Base-by-base conservation (phyloP, 2,113 vertebrate species). In the Halichoeres trimaculatus region DNA sequence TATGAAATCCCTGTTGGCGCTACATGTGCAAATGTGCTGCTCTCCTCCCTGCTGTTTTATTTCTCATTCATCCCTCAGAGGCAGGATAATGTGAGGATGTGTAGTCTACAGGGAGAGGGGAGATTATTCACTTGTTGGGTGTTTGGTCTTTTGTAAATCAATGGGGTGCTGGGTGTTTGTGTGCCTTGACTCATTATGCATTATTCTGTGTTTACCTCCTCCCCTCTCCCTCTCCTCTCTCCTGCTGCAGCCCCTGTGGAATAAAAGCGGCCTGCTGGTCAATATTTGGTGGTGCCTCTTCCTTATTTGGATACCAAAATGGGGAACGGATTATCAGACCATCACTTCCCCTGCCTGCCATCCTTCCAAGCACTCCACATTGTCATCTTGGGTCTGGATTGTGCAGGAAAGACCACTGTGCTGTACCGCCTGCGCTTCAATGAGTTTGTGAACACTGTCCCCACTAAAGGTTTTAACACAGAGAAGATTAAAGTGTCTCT, bases 391-490 rank as follows among this genome's bases (percentile, higher is more conserved):
- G 97, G 97, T 9, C 90, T 98, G 90, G 97, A 98, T 87, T 97
- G 94, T 50, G 97, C 97, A 0, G 97, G 97, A 0, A 98, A 98
- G 90, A 98, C 97, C 13, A 98, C 97, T 0, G 96, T 98, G 2
- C 90, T 98, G 22, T 98, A 98, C 86, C 91, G 97, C 7, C 91
- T 98, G 76, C 96, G 96, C 61, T 98, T 98, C 88, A 96, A 97
- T 68, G 97, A 98, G 85, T 98, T 98, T 52, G 97, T 98, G 72
- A 98, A 98, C 92, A 98, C 96, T 0, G 96, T 98, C 13, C 96
- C 97, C 6, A 98, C 97, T 5, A 98, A 98, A 84, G 97, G 97
- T 69, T 98, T 98, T 88, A 98, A 98, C 78, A 90, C 96, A 0
- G 97, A 98, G 91, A 97, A 96, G 87, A 96, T 98, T 83, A 96